Evolutionary conservation across 2,113 vertebrate species (phyloP).

Genomic region (Nycticebus coucang): DNA sequence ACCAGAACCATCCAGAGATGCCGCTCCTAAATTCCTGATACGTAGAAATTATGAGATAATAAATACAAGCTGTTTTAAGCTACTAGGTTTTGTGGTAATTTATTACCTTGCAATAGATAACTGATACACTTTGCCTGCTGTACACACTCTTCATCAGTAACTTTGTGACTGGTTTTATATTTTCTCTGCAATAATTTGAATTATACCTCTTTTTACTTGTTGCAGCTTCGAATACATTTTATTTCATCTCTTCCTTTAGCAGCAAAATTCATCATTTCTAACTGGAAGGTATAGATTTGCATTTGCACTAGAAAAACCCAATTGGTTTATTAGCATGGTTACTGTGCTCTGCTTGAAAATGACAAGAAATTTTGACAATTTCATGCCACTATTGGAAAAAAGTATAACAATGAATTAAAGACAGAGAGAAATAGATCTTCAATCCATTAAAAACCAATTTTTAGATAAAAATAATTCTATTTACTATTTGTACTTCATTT

Average conservation of each 20-base stretch:
- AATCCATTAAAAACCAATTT: neutral
- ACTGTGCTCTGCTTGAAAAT: neutral
- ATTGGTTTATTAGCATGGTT: constrained; percentile 25
- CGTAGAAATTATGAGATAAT: neutral
- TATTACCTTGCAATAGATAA: constrained; percentile 27
- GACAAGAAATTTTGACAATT: neutral
- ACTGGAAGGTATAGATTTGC: constrained; percentile 17
- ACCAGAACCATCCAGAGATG: neutral
- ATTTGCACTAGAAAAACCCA: constrained; percentile 4
- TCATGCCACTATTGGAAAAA: neutral
- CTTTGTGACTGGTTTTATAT: constrained; percentile 9
- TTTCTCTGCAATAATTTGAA: constrained; percentile 42
- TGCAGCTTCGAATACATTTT: constrained; percentile 10
- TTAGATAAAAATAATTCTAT: constrained; percentile 4
- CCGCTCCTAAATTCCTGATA: neutral
- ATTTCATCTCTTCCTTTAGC: constrained; percentile 5
- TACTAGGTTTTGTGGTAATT: neutral
- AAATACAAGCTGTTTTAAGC: neutral
- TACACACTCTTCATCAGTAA: neutral
- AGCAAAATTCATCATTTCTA: constrained; percentile 13
- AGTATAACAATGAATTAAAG: neutral
- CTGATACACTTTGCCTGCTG: neutral
- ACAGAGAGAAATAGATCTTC: neutral
- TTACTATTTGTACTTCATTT: neutral
- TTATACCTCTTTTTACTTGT: constrained; percentile 20